Base-by-base conservation (phyloP, 2,113 vertebrate genomes). In the Sapajus apella region DNA sequence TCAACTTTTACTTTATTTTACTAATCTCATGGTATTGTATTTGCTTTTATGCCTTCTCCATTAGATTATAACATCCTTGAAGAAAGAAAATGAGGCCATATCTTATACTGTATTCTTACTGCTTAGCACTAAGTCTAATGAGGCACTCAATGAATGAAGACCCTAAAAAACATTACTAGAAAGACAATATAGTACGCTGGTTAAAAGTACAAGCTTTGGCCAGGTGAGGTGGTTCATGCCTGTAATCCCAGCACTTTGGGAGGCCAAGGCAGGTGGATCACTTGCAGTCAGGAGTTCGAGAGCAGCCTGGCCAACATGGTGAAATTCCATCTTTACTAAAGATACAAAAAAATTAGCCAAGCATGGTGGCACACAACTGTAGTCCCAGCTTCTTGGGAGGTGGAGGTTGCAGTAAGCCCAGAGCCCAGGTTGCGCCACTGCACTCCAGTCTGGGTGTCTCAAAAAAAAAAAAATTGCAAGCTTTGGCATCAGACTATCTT, bases 21-120 rank as follows among this genome's bases (percentile, higher is more conserved):
- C 52, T 96, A 90, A 89, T 82, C 64, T 68, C 47, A 45, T 10
- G 82, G 40, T 82, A 88, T 21, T 88, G 30, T 76, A 27, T 90
- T 90, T 94, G 72, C 37, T 50, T 96, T 56, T 91, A 83, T 91
- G 83, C 66, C n/a, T 85, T 96, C 50, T 95, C 76, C n/a, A 95
- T 50, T 90, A 90, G 37, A 94, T 64, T 70, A 8, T 45, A 64
- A 35, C 21, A 94, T 72, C 80, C 13, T 18, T 43, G 56, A 87
- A 40, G 35, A 90, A 90, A 92, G 45, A 88, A 82, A 81, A 68
- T 64, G 43, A 95, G 56, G 66, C 61, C 18, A 1, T 40, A 76
- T 66, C 68, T 90, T 88, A 91, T 1, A 50, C 32, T 89, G 52
- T 79, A 86, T 68, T 61, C n/a, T 73, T 40, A 93, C 1, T 68